A percentile compares a stretch with the other conserved stretches of the same genome.
Conservation (phyloP, 2,113 vertebrate genomes). For the Plectropomus leopardus region DNA sequence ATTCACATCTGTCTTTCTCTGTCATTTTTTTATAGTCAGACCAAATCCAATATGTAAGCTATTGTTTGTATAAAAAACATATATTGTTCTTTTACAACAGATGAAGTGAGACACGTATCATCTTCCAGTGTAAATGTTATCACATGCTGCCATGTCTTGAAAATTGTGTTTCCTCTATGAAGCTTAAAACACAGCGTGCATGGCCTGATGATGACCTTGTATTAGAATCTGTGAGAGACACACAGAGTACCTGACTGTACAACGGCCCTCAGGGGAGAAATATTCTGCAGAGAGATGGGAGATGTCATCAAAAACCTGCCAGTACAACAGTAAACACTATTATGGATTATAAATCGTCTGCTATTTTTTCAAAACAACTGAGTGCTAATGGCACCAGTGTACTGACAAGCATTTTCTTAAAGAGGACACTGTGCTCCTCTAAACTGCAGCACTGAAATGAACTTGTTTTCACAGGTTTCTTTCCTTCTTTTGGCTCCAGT, state of each 20-base stretch:
- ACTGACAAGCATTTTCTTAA: slow-evolving; percentile 16
- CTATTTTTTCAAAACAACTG: slow-evolving; percentile 16
- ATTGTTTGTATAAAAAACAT: not conserved
- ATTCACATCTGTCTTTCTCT: slow-evolving; percentile 4
- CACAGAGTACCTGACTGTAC: slow-evolving; percentile 24
- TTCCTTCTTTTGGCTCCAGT: slow-evolving; percentile 6
- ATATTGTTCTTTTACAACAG: slow-evolving; percentile 3
- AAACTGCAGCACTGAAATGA: not conserved
- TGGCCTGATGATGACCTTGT: slow-evolving; percentile 47
- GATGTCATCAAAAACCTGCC: slow-evolving; percentile 48
- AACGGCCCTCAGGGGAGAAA: slow-evolving; percentile 41
- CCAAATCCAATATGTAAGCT: not conserved
- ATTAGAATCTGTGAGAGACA: slow-evolving; percentile 30
- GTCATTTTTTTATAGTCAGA: not conserved
- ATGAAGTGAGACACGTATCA: slow-evolving; percentile 3
- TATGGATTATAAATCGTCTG: slow-evolving; percentile 31
- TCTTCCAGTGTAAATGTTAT: slow-evolving; percentile 25
- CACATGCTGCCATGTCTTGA: slow-evolving; percentile 25
- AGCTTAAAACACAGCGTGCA: slow-evolving; percentile 2
- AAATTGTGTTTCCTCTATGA: slow-evolving; percentile 17
- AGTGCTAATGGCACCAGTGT: slow-evolving; percentile 22
- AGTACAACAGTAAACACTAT: slow-evolving; percentile 28
- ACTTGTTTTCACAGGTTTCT: slow-evolving; percentile 8
- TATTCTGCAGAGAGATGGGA: slow-evolving; percentile 32
- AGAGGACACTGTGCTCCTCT: slow-evolving; percentile 11